A percentile compares a stretch with the other conserved stretches of the same genome.
Evolutionary conservation across 2,113 vertebrate genomes (phyloP).

Genomic region (Gavia stellata): DNA sequence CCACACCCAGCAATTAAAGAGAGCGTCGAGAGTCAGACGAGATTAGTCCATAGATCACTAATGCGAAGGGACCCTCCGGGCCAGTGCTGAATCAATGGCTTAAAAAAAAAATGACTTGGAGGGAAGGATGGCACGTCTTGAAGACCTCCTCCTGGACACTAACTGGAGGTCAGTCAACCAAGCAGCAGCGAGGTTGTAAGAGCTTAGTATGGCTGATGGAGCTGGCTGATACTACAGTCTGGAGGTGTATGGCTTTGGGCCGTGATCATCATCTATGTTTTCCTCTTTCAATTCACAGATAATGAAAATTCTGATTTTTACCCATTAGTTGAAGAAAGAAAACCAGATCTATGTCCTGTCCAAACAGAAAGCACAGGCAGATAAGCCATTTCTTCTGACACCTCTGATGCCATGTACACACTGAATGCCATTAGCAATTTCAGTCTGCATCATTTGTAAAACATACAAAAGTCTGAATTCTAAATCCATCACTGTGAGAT

Average conservation of each 20-base stretch:
- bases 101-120: not conserved
- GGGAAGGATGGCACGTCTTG: not conserved
- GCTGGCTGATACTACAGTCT: not conserved
- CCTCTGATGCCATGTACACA: accelerated
- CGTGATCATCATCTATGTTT: accelerated
- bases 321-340: not conserved
- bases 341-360: not conserved
- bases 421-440: not conserved
- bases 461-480: not conserved
- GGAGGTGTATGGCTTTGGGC: not conserved
- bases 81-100: accelerated
- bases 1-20: not conserved
- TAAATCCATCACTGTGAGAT: not conserved
- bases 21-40: not conserved
- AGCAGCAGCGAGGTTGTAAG: accelerated
- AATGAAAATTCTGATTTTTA: not conserved
- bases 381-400: not conserved
- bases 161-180: not conserved
- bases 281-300: not conserved
- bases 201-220: not conserved
- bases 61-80: not conserved
- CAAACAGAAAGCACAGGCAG: not conserved
- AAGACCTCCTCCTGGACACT: not conserved
- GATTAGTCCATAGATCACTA: not conserved
- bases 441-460: not conserved